Conservation (phyloP, 2,113 vertebrate genomes). For the Typhlomys cinereus region DNA sequence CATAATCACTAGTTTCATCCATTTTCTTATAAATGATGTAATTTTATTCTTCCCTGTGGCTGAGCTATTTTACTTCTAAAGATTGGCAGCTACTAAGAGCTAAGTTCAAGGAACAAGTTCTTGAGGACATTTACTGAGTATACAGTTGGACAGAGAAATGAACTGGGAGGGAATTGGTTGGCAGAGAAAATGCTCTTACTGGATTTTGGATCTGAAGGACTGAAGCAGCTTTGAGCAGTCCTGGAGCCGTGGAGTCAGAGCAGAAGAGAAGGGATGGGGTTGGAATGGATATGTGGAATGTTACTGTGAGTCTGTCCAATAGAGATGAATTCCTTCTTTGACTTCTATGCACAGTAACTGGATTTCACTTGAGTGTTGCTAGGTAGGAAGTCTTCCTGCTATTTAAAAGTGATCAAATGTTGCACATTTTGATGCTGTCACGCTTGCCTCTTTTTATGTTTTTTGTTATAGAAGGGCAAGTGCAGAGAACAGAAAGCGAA, state of each 20-base stretch:
- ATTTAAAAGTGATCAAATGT: not conserved
- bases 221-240: not conserved
- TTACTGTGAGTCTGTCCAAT: not conserved
- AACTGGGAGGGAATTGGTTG: not conserved
- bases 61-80: not conserved
- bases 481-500: not conserved
- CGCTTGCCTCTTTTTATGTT: not conserved
- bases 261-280: not conserved
- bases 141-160: not conserved
- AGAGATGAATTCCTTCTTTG: not conserved
- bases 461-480: not conserved
- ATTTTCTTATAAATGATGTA: not conserved
- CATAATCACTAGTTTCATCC: not conserved
- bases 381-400: not conserved
- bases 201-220: not conserved
- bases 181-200: not conserved
- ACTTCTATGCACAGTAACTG: not conserved
- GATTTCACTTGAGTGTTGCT: not conserved
- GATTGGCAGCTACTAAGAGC: not conserved
- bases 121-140: not conserved
- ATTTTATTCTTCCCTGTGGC: not conserved
- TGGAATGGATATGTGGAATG: not conserved
- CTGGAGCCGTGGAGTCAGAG: not conserved
- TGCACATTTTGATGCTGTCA: not conserved
- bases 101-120: not conserved